These are phyloP conservation scores for Acanthiza pusilla DNA, from an alignment of 2,797 vertebrate species.

Conservation along the genomic window DNA sequence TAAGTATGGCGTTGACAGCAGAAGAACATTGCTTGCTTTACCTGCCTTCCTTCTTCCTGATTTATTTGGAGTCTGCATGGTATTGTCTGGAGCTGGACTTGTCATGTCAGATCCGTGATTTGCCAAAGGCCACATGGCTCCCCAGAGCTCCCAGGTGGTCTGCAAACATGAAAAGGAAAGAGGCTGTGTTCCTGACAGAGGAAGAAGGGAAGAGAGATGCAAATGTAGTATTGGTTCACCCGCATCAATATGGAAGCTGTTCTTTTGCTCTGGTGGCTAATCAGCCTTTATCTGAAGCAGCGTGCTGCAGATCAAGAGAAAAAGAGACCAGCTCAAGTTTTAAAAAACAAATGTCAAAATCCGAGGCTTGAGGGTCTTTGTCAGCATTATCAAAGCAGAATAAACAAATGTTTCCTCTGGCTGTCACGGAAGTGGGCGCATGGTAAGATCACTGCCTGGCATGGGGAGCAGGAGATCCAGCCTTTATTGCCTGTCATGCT, in stretches of 20 bases:
- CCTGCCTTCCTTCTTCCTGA: not conserved
- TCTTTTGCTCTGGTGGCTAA: not conserved
- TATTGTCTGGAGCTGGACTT: not conserved
- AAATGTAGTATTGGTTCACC: not conserved
- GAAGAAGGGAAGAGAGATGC: not conserved
- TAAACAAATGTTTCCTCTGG: conserved; percentile 18
- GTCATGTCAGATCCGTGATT: not conserved
- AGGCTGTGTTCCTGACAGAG: not conserved
- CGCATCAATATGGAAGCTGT: not conserved
- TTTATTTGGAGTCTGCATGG: not conserved
- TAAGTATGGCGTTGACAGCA: conserved; percentile 71
- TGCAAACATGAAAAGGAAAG: not conserved
- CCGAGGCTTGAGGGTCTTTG: not conserved
- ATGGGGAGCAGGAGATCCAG: not conserved
- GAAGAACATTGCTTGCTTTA: not conserved
- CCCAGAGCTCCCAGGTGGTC: not conserved
- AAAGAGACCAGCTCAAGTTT: not conserved
- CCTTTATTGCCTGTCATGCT: not conserved
- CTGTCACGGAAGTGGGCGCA: not conserved
- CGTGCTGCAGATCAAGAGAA: not conserved
- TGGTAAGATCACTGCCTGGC: not conserved
- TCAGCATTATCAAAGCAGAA: conserved; percentile 16
- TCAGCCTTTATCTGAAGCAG: not conserved
- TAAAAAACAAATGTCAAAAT: not conserved
- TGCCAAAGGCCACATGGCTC: not conserved